phyloP scores from a whole-genome alignment of 2,888 invertebrate species.

The Agriopis leucophaearia region DNA sequence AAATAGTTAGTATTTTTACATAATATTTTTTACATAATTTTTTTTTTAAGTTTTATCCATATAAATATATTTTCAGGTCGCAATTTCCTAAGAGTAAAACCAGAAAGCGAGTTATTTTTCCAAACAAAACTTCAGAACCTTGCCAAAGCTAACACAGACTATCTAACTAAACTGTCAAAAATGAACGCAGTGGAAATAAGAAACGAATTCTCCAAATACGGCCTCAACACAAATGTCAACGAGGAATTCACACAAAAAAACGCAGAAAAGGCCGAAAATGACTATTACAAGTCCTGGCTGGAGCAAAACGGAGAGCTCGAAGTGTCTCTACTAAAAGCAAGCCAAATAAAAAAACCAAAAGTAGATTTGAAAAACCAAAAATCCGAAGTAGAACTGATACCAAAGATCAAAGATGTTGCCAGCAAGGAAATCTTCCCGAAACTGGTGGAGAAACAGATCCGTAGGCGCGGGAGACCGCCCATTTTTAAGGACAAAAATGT shows the following conservation, averaged over 20 bases:
- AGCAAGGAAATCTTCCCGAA: constrained; percentile 65
- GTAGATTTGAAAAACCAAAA: constrained; percentile 64
- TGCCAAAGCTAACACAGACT: constrained; percentile 74
- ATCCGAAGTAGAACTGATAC: constrained; percentile 79
- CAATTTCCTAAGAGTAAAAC: constrained; percentile 73
- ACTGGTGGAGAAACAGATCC: constrained; percentile 69
- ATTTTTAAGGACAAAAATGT: constrained; percentile 79
- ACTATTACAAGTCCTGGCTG: constrained; percentile 81
- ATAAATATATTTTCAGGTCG: constrained; percentile 59
- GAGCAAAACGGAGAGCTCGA: constrained; percentile 83
- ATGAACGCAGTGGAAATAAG: constrained; percentile 77
- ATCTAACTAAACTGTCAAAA: constrained; percentile 71
- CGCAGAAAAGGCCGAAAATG: constrained; percentile 70
- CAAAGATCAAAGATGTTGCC: constrained; percentile 67
- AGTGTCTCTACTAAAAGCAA: constrained; percentile 76
- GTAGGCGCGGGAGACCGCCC: constrained; percentile 75
- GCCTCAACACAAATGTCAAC: constrained; percentile 65
- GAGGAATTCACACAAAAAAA: constrained; percentile 65
- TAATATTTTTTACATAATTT: neutral
- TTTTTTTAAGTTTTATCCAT: constrained; percentile 12
- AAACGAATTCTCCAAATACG: constrained; percentile 78
- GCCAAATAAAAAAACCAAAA: constrained; percentile 68
- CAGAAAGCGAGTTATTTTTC: constrained; percentile 79
- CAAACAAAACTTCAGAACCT: constrained; percentile 74
- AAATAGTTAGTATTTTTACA: neutral